Base-by-base conservation (phyloP, 2,113 vertebrate species). In the Cryptotis parvus region DNA sequence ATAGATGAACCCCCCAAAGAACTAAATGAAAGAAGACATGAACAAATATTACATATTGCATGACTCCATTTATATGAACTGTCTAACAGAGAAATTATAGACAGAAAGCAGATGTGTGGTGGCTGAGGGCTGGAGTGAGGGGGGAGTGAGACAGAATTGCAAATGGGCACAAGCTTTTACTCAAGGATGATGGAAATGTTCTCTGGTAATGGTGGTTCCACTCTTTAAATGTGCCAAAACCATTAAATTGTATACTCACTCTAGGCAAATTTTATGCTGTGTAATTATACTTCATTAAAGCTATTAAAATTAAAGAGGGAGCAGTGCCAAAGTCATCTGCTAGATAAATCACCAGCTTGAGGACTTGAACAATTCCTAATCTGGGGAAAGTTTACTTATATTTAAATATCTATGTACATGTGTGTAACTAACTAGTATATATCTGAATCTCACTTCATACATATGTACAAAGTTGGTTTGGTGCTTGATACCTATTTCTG, bases 251-350 rank as follows among this genome's bases (percentile, higher is more conserved):
- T 65, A 68, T n/a, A 66, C 55, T 84, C 52, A 80, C 31, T 68
- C 4, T 29, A 65, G 37, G 31, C 80, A n/a, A 63, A 18, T 22
- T 58, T 84, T 66, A 45, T 58, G 16, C 24, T 35, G 33, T 41
- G 3, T 39, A 87, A 81, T 39, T 39, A 70, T 58, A 70, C 31
- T 73, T 91, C 66, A 85, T 41, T 33, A 83, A 91, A 79, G 37
- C 31, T 87, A 15, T 78, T 87, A 58, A 89, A 84, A 69, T 39
- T 52, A 86, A 88, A 82, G 24, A 6, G n/a, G 20, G 27, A 31
- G 10, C 3, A 43, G 9, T 77, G 10, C 4, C 39, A 39, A 39
- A 61, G 33, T 72, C 15, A 37, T 84, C 45, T 29, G 41, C 69
- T 33, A 68, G 35, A 58, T 33, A 16, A 31, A 26, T 39, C 15